These are phyloP conservation scores for Nesoenas mayeri DNA, from an alignment of 2,113 vertebrate genomes.

Conservation along the genomic window DNA sequence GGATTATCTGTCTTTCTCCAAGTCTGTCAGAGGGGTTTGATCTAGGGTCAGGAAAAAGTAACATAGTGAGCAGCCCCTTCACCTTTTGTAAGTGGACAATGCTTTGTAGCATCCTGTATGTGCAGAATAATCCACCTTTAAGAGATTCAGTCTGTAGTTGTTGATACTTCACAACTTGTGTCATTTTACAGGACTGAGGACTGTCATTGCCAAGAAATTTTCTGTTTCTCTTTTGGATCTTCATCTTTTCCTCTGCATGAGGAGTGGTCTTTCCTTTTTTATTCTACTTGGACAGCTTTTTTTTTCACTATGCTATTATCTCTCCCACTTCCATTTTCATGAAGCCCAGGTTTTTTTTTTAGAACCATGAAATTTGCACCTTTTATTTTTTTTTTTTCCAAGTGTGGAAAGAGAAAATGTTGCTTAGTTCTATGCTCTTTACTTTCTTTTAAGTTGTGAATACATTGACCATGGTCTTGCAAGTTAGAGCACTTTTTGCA, in stretches of 20 bases:
- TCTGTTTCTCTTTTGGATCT: background rate
- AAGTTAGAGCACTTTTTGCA: background rate
- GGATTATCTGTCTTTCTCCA: background rate
- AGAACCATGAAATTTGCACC: background rate
- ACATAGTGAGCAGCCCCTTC: background rate
- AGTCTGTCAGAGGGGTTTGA: background rate
- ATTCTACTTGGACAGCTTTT: background rate
- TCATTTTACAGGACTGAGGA: background rate
- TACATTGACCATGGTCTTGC: background rate
- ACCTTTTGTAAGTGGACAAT: background rate
- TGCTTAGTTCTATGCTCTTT: background rate
- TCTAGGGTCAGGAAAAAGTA: background rate
- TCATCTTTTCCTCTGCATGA: background rate
- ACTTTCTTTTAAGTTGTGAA: background rate
- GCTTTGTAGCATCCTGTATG: background rate
- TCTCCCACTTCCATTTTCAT: background rate
- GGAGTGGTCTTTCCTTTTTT: background rate
- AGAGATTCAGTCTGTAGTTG: background rate
- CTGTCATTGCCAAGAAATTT: background rate
- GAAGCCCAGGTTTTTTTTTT: background rate
- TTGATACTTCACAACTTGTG: background rate
- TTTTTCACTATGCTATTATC: background rate
- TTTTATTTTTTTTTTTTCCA: background rate
- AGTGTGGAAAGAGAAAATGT: background rate
- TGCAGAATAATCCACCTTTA: background rate